Conservation (phyloP, 2,888 invertebrate genomes). For the Nesidiocoris tenuis region DNA sequence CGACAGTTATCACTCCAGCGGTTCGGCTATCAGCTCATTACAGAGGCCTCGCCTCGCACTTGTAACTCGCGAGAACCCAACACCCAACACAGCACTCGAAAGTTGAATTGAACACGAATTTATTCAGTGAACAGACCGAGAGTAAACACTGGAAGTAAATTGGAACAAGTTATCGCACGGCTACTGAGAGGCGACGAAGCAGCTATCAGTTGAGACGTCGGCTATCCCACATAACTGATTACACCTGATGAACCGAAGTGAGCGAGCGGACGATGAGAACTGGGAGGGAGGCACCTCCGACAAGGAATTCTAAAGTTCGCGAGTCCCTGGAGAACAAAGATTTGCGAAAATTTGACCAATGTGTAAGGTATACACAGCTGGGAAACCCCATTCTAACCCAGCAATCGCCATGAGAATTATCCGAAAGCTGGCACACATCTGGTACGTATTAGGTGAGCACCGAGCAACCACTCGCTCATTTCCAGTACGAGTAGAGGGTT, state of each 20-base stretch:
- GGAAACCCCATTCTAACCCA: no score
- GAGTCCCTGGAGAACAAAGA: no score
- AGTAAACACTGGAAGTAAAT: neutral
- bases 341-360: no score
- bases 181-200: neutral
- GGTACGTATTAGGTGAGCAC: no score
- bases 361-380: no score
- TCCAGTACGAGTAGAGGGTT: no score
- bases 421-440: no score
- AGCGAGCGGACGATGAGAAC: neutral
- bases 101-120: neutral
- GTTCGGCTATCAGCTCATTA: slow-evolving; percentile 31
- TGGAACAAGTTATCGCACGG: neutral
- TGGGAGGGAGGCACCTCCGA: slow-evolving; percentile 4
- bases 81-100: slow-evolving; percentile 18
- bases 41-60: slow-evolving; percentile 25
- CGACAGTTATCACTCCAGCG: slow-evolving; percentile 14
- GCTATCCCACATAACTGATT: slow-evolving; percentile 44
- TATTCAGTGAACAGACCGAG: neutral
- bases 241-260: slow-evolving; percentile 43
- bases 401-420: no score
- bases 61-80: slow-evolving; percentile 9
- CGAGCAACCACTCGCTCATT: no score
- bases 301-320: neutral
- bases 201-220: slow-evolving; percentile 32